A percentile compares a stretch with the other conserved stretches of the same genome.
These are phyloP conservation scores for Amphipyra tragopoginis DNA, from an alignment of 2,888 invertebrate species.

Conservation along the genomic window DNA sequence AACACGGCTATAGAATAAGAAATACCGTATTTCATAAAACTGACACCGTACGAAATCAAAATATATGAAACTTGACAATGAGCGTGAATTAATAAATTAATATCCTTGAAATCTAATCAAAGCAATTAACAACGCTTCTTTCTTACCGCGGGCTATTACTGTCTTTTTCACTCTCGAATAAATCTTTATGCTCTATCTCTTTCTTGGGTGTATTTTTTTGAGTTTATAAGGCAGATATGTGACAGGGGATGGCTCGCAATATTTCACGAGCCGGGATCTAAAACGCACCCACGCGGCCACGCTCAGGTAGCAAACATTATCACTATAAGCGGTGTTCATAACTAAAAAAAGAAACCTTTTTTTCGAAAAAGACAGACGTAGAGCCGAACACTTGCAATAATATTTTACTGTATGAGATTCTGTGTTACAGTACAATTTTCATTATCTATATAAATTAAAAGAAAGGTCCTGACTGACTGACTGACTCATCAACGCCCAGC, in stretches of 20 bases:
- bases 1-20: slow-evolving; percentile 80
- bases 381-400: slow-evolving; percentile 57
- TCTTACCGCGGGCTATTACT: slow-evolving; percentile 58
- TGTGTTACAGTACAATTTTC: too few relatives aligned
- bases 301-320: slow-evolving; percentile 89
- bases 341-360: slow-evolving; percentile 73
- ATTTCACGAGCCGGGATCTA: slow-evolving; percentile 82
- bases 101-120: slow-evolving; percentile 89
- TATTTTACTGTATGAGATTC: too few relatives aligned
- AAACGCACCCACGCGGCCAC: slow-evolving; percentile 85
- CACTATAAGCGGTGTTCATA: slow-evolving; percentile 84
- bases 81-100: slow-evolving; percentile 87
- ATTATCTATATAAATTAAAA: too few relatives aligned
- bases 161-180: slow-evolving; percentile 60
- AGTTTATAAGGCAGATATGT: slow-evolving; percentile 81
- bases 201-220: slow-evolving; percentile 63
- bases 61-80: slow-evolving; percentile 86
- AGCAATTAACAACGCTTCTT: slow-evolving; percentile 86
- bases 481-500: too few relatives aligned
- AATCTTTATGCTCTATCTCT: slow-evolving; percentile 60
- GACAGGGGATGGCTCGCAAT: slow-evolving; percentile 87
- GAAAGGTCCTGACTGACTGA: too few relatives aligned
- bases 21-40: slow-evolving; percentile 75
- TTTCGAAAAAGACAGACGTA: slow-evolving; percentile 54
- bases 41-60: slow-evolving; percentile 83